Conservation (phyloP, 2,888 invertebrate species). For the Hymenopus coronatus region DNA sequence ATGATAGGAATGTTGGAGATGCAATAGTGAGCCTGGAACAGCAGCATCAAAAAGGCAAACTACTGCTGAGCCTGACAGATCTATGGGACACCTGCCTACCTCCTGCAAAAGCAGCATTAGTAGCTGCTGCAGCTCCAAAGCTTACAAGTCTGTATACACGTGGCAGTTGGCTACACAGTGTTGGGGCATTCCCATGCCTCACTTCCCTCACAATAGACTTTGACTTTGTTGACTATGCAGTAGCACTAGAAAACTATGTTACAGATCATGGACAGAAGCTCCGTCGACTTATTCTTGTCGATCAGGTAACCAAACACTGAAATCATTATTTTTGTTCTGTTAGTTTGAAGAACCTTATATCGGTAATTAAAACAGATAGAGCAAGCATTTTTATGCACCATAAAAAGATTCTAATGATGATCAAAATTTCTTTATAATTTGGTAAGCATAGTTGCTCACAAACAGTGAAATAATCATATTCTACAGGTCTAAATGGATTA, state of each 20-base stretch:
- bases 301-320: conserved; percentile 35
- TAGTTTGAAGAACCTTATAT: no score
- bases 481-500: no score
- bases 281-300: conserved; percentile 37
- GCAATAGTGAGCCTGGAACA: conserved; percentile 38
- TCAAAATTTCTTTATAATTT: no score
- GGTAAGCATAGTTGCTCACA: no score
- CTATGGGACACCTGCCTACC: conserved; percentile 41
- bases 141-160: conserved; percentile 33
- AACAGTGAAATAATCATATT: no score
- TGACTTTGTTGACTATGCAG: conserved; percentile 37
- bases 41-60: conserved; percentile 31
- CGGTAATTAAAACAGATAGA: no score
- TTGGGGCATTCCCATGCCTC: conserved; percentile 34
- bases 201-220: conserved; percentile 39
- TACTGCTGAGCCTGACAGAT: conserved; percentile 38
- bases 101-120: conserved; percentile 36
- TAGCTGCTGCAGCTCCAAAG: conserved; percentile 36
- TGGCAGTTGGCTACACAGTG: conserved; percentile 33
- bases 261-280: conserved; percentile 34
- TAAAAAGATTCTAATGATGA: no score
- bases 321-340: no score
- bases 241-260: conserved; percentile 36
- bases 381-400: no score
- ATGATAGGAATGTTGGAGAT: conserved; percentile 40